Percentiles rank a stretch among this genome's conserved stretches.
Conservation (phyloP, 2,888 invertebrate genomes). For the Lapara coniferarum region DNA sequence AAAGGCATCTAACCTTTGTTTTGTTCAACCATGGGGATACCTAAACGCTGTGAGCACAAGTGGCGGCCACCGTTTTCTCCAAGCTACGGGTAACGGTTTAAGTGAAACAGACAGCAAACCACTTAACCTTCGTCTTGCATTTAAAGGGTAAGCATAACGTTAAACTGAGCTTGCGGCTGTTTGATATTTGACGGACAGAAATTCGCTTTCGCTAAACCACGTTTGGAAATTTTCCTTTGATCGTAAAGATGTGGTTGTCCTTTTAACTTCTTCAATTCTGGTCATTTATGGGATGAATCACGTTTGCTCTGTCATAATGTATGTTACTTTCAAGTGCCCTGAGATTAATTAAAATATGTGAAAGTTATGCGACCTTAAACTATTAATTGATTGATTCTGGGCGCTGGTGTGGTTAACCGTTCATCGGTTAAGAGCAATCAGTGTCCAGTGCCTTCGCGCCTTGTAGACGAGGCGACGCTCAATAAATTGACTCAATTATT, state of each 20-base stretch:
- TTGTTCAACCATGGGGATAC: slow-evolving; percentile 54
- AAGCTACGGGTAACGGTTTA: slow-evolving; percentile 65
- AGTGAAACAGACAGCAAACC: slow-evolving; percentile 75
- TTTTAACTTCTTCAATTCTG: no score
- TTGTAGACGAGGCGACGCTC: slow-evolving; percentile 59
- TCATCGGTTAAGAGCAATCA: slow-evolving; percentile 42
- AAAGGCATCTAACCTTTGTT: slow-evolving; percentile 52
- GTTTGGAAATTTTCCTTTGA: slow-evolving; percentile 10
- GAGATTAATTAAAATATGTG: slow-evolving; percentile 2
- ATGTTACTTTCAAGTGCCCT: slow-evolving; percentile 1
- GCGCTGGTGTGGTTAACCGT: slow-evolving; percentile 16
- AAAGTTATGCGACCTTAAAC: slow-evolving; percentile 16
- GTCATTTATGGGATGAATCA: background rate
- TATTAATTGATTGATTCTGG: slow-evolving; percentile 8
- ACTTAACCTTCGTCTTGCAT: slow-evolving; percentile 77
- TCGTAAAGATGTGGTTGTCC: no score
- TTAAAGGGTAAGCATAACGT: slow-evolving; percentile 69
- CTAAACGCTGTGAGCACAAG: slow-evolving; percentile 62
- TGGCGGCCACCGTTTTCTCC: slow-evolving; percentile 59
- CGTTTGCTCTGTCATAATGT: slow-evolving; percentile 14
- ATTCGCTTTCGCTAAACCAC: slow-evolving; percentile 1
- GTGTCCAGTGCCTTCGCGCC: slow-evolving; percentile 56
- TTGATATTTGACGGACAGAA: slow-evolving; percentile 24
- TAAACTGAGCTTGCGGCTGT: slow-evolving; percentile 51
- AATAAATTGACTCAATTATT: slow-evolving; percentile 72